phyloP scores from a whole-genome alignment of 2,888 invertebrate species.

The Drosophila rellima region DNA sequence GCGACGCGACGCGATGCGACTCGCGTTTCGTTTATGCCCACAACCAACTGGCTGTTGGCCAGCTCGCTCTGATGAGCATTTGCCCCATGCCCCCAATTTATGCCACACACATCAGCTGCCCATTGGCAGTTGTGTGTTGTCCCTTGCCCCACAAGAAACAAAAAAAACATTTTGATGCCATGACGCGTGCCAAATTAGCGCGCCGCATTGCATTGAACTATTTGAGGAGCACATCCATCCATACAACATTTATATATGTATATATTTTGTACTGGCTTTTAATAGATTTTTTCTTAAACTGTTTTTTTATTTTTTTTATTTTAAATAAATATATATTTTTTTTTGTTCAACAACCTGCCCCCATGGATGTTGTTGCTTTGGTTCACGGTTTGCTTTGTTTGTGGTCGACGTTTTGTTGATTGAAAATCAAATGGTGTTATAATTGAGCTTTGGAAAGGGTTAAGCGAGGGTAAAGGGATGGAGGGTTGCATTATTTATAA shows the following conservation, averaged over 20 bases:
- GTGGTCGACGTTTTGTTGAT: slow-evolving; percentile 55
- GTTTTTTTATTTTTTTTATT: not conserved
- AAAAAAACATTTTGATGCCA: slow-evolving; percentile 35
- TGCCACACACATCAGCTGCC: slow-evolving; percentile 10
- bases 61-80: slow-evolving; percentile 52
- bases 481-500: slow-evolving; percentile 22
- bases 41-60: slow-evolving; percentile 33
- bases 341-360: slow-evolving; percentile 10
- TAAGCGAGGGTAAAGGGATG: not conserved
- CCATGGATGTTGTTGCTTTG: slow-evolving; percentile 33
- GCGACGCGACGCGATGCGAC: slow-evolving; percentile 33
- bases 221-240: slow-evolving; percentile 41
- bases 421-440: slow-evolving; percentile 65
- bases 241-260: not conserved
- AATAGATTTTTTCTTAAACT: slow-evolving; percentile 1
- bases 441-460: slow-evolving; percentile 41
- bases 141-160: slow-evolving; percentile 2
- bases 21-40: slow-evolving; percentile 42
- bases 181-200: slow-evolving; percentile 81
- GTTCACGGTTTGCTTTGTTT: slow-evolving; percentile 48
- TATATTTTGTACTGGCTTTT: slow-evolving; percentile 6
- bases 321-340: not conserved
- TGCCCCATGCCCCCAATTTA: slow-evolving; percentile 7
- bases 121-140: slow-evolving; percentile 2
- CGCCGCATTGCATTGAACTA: slow-evolving; percentile 70